Base-by-base conservation (phyloP, 2,797 vertebrate species). In the Eleutherodactylus coqui region DNA sequence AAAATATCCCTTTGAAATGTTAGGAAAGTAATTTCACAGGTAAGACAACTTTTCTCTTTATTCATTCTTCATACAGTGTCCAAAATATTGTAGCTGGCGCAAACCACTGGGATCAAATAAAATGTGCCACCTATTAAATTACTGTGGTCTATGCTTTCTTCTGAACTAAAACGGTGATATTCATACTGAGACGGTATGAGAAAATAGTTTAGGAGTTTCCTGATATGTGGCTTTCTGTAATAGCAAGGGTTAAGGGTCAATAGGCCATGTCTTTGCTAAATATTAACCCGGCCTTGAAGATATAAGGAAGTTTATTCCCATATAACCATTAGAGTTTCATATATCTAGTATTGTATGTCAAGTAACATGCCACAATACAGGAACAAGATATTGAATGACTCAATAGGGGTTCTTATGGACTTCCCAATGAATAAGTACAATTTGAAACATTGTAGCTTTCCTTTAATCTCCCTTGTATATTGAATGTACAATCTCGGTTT, bases 251-350 rank as follows among this genome's bases (percentile, higher is more conserved):
- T 82, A 82, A 17, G 72, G 72, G 77, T 82, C 72, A 85, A n/a
- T 32, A 80, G 77, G 53, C 27, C 55, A 67, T 58, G 21, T 32
- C 5, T 64, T 49, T 55, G 49, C 72, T 84, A 84, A 83, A 79
- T 73, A 87, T 87, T 87, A 87, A 79, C 79, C 78, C 69, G 72
- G 58, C 81, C 75, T 73, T 83, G 38, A 87, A 70, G 75, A 75
- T 79, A 82, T 55, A 41, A 78, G 49, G 76, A 64, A 79, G 60
- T 76, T 29, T 55, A 67, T 53, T 38, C 32, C 36, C 43, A 19
- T 34, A 83, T 73, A 60, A 60, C 29, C 14, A 11, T 79, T 5
- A 41, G 8, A 13, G 34, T 11, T 67, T 70, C 9, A 41, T 5
- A 24, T 41, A 70, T 70, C n/a, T n/a, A n/a, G n/a, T n/a, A n/a